These are phyloP conservation scores for Trinorchestia longiramus DNA, from an alignment of 1,140 invertebrate genomes.

Conservation along the genomic window DNA sequence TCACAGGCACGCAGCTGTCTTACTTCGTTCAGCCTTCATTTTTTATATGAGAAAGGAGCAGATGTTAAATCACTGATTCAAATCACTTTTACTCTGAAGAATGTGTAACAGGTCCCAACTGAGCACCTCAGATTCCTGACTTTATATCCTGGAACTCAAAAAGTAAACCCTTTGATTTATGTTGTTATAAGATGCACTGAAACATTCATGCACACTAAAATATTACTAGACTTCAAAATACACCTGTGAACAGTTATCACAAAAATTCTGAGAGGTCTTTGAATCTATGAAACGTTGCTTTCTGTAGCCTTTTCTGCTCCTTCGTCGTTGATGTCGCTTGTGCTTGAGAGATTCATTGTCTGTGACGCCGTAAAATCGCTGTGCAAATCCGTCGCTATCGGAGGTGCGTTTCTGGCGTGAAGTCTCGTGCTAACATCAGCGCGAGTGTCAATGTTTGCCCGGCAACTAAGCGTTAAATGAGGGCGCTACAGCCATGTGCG, in stretches of 20 bases:
- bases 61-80: not conserved
- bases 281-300: not conserved
- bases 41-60: not conserved
- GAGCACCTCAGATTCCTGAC: not conserved
- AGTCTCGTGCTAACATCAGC: not conserved
- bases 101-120: not conserved
- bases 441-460: slow-evolving; percentile 26
- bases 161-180: not conserved
- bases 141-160: not conserved
- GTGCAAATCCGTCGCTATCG: slow-evolving; percentile 22
- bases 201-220: not conserved
- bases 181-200: not conserved
- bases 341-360: slow-evolving; percentile 20
- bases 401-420: slow-evolving; percentile 4
- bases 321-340: not conserved
- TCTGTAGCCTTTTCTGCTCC: not conserved
- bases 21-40: too few species aligned
- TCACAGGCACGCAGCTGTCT: not conserved
- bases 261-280: not conserved
- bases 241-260: not conserved
- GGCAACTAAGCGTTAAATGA: slow-evolving; percentile 36
- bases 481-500: not conserved
- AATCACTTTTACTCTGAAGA: not conserved
- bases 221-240: not conserved
- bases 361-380: slow-evolving; percentile 13